These are phyloP conservation scores for Hippoglossus hippoglossus DNA, from an alignment of 2,797 vertebrate genomes.

Conservation along the genomic window DNA sequence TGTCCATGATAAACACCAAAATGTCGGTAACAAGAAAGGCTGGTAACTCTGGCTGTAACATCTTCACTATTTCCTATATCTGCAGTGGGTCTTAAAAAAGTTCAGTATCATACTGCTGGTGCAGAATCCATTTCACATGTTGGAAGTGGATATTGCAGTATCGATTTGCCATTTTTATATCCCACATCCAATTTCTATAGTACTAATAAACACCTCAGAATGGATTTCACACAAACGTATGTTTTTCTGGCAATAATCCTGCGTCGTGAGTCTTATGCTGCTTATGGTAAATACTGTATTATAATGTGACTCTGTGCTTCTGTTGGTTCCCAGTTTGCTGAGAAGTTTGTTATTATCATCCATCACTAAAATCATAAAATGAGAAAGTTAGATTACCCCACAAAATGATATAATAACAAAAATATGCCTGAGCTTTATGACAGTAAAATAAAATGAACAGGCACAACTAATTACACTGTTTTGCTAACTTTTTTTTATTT, in stretches of 20 bases:
- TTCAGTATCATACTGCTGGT: conserved; percentile 24
- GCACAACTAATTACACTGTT: conserved; percentile 46
- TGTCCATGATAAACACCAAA: not conserved
- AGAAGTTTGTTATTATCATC: conserved; percentile 15
- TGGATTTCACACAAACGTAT: conserved; percentile 18
- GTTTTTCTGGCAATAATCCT: conserved; percentile 24
- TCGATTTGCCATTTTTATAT: conserved; percentile 53
- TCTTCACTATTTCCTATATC: conserved; percentile 11
- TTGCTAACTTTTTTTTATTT: conserved; percentile 42
- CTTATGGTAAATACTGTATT: conserved; percentile 10
- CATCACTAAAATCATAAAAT: conserved; percentile 34
- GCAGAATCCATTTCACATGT: conserved; percentile 34
- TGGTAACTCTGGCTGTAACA: not conserved
- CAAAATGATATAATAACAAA: conserved; percentile 25
- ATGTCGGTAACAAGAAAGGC: not conserved
- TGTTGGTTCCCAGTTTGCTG: no score
- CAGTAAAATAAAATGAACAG: conserved; percentile 2
- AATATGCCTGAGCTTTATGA: not conserved
- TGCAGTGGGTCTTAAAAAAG: conserved; percentile 14
- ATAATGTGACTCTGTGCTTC: not conserved
- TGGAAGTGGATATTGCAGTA: conserved; percentile 38
- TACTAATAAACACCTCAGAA: conserved; percentile 33
- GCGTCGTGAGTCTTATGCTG: conserved; percentile 2
- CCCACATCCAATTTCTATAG: conserved; percentile 44
- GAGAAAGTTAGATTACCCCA: conserved; percentile 4